Conservation (phyloP, 2,888 invertebrate genomes). For the Stenoptilia bipunctidactyla region DNA sequence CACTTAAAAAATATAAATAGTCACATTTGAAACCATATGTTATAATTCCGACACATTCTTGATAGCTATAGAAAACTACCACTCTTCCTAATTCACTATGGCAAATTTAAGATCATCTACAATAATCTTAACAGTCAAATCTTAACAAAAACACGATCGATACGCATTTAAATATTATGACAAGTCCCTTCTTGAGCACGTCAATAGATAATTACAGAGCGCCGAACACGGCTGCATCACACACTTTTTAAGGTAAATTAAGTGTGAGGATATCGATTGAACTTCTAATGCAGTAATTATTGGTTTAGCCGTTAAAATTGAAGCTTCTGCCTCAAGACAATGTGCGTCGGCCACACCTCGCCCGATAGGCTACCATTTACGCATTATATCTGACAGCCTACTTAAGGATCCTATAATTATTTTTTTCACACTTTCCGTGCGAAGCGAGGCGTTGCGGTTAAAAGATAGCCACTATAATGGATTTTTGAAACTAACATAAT, state of each 20-base stretch:
- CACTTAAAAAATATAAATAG: no score
- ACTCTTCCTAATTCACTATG: no score
- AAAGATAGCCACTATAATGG: conserved; percentile 46
- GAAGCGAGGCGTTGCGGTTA: conserved; percentile 32
- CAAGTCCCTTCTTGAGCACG: conserved; percentile 37
- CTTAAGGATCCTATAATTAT: conserved; percentile 61
- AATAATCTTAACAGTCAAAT: no score
- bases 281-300: conserved; percentile 64
- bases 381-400: conserved; percentile 65
- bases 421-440: conserved; percentile 40
- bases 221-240: conserved; percentile 24
- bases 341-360: conserved; percentile 34
- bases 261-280: conserved; percentile 46
- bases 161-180: conserved; percentile 48
- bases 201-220: conserved; percentile 42
- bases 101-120: no score
- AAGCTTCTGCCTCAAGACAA: conserved; percentile 46
- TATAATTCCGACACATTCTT: no score
- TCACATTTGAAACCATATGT: no score
- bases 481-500: conserved; percentile 45
- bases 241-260: neutral
- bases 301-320: conserved; percentile 54
- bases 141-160: no score
- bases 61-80: no score
- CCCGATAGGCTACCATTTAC: conserved; percentile 57